Base-by-base conservation (phyloP, 2,113 vertebrate genomes). In the Hippoglossus stenolepis region DNA sequence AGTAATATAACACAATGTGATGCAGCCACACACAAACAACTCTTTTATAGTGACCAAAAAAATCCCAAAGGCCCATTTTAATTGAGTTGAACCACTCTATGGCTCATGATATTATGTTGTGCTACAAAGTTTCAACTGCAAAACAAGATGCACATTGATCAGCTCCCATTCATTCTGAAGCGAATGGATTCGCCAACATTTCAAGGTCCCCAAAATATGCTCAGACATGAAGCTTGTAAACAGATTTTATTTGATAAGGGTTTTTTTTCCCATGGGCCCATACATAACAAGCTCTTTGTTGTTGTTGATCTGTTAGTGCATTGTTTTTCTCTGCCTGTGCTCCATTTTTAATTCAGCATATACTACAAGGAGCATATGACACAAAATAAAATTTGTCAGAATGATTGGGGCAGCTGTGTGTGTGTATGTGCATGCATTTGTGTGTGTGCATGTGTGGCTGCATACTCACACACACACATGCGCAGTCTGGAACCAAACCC, bases 131-230 rank as follows among this genome's bases (percentile, higher is more conserved):
- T 65, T 20, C 24, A 45, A 7, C 38, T 40, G 20, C 18, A 43
- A 47, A 67, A 67, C 47, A 35, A 67, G 65, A 31, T 35, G 47
- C 26, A 54, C 51, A 21, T 54, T 54, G 51, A 54, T 54, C 20
- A 2, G 18, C 24, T 12, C 18, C 47, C 43, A 28, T 7, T 65
- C 47, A 51, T 28, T n/a, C 65, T 12, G 24, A 6, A 31, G 31
- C 15, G 0, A 40, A 68, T 17, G 18, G 49, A 21, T 68, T 53
- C 2, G 1, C 43, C 20, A 66, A 53, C 47, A n/a, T 53, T 51
- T 66, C 65, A 54, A 23, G 6, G 65, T 38, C 18, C 47, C 12
- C 49, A 5, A 49, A 28, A 31, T 28, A 21, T 8, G 28, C 31
- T 31, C 51, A 57, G 51, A 69, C 31, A 40, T 56, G 54, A 21